phyloP scores from a whole-genome alignment of 2,113 vertebrate genomes.

The Tragelaphus strepsiceros region DNA sequence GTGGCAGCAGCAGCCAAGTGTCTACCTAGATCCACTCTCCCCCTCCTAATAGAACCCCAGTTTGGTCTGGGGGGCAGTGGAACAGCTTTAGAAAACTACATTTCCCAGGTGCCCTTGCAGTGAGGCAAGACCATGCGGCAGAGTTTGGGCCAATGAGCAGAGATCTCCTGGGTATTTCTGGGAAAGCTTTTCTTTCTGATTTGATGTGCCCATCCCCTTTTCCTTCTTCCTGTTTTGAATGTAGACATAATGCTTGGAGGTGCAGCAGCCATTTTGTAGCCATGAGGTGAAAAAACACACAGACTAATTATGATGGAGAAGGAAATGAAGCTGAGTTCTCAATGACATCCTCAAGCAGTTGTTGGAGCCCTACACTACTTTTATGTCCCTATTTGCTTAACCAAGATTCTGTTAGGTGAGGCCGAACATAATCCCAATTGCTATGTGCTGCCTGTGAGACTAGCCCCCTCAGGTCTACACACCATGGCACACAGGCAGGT shows the following conservation, averaged over 20 bases:
- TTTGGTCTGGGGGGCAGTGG: neutral
- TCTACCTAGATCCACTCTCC: neutral
- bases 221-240: neutral
- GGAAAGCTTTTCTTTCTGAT: neutral
- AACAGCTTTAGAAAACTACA: neutral
- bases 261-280: neutral
- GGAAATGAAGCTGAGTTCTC: neutral
- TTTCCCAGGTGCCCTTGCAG: neutral
- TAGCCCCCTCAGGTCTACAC: too few relatives aligned
- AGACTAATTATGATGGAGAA: neutral
- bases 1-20: neutral
- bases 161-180: neutral
- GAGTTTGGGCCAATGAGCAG: neutral
- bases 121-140: neutral
- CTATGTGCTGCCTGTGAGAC: neutral
- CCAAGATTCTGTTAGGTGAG: neutral
- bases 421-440: neutral
- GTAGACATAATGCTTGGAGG: neutral
- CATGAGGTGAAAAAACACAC: neutral
- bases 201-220: neutral
- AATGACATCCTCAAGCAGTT: neutral
- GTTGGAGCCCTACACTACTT: neutral
- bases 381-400: neutral
- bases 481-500: too few relatives aligned
- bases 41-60: neutral